Base-by-base conservation (phyloP, 2,888 invertebrate genomes). In the Amblyjoppa fuscipennis region DNA sequence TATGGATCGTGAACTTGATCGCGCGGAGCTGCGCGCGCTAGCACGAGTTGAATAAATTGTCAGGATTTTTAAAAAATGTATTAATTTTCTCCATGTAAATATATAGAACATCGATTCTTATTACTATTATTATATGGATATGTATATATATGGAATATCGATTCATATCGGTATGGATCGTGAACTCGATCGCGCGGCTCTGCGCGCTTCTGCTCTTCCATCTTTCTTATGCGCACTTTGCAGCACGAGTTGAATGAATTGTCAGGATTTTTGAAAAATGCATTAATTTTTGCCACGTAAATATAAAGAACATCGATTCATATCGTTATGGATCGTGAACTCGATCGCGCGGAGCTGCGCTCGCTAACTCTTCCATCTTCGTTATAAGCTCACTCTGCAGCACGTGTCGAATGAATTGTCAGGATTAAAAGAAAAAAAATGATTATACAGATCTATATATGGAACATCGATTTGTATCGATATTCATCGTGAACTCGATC, bases 201-300 rank as follows among this genome's bases (percentile, higher is more conserved):
- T n/a, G n/a, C n/a, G n/a, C n/a, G n/a, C n/a, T n/a, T n/a, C n/a
- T 51, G 68, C 68, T 84, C 69, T 69, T 84, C 73, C 38, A 9
- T 38, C 7, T 38, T 38, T 38, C 38, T 0, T 9, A 38, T 9
- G 38, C 38, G 38, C 38, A 38, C 38, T 1, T 41, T 41, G 59
- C 3, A 31, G 11, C 16, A 49, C 28, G 45, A 74, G 31, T 28
- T 49, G 49, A 64, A 64, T 64, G 61, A 74, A 74, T 61, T 31
- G 31, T 41, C 28, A 41, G 66, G 2, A 11, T 13, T 28, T n/a
- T n/a, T n/a, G n/a, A 20, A 4, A 34, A 34, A 34, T 31, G 20
- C 20, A 20, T 20, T 20, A 20, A 20, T 20, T 20, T 20, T 20
- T 20, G 20, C 20, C 20, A 20, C 0, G 20, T 20, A 20, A 20